Conservation (phyloP, 2,113 vertebrate species). For the Proterorhinus semilunaris region DNA sequence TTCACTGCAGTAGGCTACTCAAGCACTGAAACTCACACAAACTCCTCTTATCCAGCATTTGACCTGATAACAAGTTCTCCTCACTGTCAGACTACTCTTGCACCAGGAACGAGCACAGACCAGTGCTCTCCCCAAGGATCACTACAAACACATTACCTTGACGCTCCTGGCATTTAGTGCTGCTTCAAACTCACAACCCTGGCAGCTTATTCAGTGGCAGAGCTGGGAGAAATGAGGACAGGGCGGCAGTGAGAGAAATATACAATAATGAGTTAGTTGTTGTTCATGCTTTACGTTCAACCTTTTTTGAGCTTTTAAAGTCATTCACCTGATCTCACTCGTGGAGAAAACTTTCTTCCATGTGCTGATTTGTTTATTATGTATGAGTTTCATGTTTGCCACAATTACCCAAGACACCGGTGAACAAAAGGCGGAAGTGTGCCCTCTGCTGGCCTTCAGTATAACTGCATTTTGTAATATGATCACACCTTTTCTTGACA, state of each 20-base stretch:
- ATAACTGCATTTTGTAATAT: too few species aligned
- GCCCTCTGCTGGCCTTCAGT: too few species aligned
- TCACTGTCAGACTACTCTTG: neutral
- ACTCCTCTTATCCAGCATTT: neutral
- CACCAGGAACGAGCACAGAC: neutral
- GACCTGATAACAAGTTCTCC: neutral
- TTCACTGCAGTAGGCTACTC: too few species aligned
- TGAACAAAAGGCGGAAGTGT: too few species aligned
- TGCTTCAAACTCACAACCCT: neutral
- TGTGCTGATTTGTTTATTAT: too few species aligned
- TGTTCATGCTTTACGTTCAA: too few species aligned
- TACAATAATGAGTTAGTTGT: neutral
- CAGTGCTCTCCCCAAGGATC: neutral
- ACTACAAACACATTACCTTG: slow-evolving; percentile 11
- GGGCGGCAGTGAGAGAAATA: neutral
- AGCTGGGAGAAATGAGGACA: neutral
- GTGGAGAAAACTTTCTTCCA: too few species aligned
- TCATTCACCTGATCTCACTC: too few species aligned
- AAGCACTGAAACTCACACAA: neutral
- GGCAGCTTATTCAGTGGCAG: neutral
- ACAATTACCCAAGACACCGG: too few species aligned
- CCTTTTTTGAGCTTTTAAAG: too few species aligned
- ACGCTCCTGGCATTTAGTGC: slow-evolving; percentile 9
- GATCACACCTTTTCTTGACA: too few species aligned
- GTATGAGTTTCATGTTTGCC: too few species aligned